phyloP scores from a whole-genome alignment of 2,113 vertebrate genomes.

The Megaceryle torquata region DNA sequence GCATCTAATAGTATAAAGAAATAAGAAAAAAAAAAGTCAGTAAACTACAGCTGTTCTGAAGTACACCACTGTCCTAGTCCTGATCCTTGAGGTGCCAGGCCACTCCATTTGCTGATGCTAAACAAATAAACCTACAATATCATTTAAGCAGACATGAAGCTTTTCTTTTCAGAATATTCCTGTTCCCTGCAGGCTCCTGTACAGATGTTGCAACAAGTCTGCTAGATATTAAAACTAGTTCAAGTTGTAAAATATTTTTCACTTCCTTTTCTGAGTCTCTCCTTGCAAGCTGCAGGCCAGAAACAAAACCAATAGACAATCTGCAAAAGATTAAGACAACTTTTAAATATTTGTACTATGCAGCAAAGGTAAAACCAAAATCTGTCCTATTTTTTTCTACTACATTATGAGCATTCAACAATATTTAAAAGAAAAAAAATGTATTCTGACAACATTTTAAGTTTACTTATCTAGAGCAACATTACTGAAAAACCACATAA shows the following conservation, averaged over 20 bases:
- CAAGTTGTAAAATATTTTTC: constrained; percentile 60
- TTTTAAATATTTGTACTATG: not conserved
- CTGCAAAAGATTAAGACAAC: constrained; percentile 34
- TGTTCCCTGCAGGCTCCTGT: not conserved
- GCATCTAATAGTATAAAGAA: not conserved
- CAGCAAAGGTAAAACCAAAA: not conserved
- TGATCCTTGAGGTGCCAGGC: constrained; percentile 33
- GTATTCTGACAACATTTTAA: not conserved
- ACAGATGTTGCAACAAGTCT: constrained; percentile 56
- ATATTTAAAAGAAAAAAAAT: not conserved
- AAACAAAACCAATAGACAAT: constrained; percentile 54
- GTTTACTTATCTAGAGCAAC: not conserved
- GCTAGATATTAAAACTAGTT: constrained; percentile 32
- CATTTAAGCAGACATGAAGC: constrained; percentile 47
- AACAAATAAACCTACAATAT: constrained; percentile 36
- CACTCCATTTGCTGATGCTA: constrained; percentile 38
- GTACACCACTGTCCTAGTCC: not conserved
- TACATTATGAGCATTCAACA: not conserved
- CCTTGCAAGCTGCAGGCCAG: constrained; percentile 53
- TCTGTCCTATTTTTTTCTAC: not conserved
- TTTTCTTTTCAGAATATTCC: constrained; percentile 47
- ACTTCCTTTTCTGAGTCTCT: constrained; percentile 66
- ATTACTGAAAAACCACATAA: not conserved
- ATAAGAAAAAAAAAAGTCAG: not conserved
- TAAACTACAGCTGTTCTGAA: constrained; percentile 49